phyloP scores from a whole-genome alignment of 2,888 invertebrate genomes.

The Leucophora obtusa region DNA sequence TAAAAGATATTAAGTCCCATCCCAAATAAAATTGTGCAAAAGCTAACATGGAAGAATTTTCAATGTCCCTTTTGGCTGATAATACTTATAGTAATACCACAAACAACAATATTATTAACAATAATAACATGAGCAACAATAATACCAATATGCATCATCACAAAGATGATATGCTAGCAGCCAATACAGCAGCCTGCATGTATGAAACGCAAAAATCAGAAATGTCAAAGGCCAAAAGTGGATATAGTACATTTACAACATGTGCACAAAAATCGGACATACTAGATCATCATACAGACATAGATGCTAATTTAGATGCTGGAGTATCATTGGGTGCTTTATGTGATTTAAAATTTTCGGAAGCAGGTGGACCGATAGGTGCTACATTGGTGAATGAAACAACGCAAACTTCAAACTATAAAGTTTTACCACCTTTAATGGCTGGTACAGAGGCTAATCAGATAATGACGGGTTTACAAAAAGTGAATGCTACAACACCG shows the following conservation, averaged over 20 bases:
- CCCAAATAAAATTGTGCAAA: neutral
- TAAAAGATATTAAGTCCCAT: too few species aligned
- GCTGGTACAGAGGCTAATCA: constrained; percentile 64
- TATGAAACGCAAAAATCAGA: constrained; percentile 56
- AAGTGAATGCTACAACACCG: constrained; percentile 27
- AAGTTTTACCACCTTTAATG: constrained; percentile 60
- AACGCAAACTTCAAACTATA: constrained; percentile 33
- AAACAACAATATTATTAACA: constrained; percentile 52
- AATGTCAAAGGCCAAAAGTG: constrained; percentile 60
- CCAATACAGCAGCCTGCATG: constrained; percentile 68
- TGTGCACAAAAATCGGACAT: constrained; percentile 67
- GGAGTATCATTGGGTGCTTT: constrained; percentile 63
- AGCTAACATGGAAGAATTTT: constrained; percentile 71
- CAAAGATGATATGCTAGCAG: constrained; percentile 74
- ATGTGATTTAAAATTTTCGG: constrained; percentile 65
- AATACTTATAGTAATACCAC: constrained; percentile 64
- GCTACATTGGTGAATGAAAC: constrained; percentile 66
- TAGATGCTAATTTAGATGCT: constrained; percentile 65
- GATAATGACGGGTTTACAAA: constrained; percentile 48
- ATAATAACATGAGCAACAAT: too few species aligned
- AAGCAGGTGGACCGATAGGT: constrained; percentile 24
- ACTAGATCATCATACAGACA: constrained; percentile 64
- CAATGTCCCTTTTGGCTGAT: constrained; percentile 70
- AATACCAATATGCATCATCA: constrained; percentile 69
- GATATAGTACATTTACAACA: constrained; percentile 59